These are phyloP conservation scores for Microctenopoma steveboyesi DNA, from an alignment of 2,797 vertebrate genomes.

Conservation along the genomic window DNA sequence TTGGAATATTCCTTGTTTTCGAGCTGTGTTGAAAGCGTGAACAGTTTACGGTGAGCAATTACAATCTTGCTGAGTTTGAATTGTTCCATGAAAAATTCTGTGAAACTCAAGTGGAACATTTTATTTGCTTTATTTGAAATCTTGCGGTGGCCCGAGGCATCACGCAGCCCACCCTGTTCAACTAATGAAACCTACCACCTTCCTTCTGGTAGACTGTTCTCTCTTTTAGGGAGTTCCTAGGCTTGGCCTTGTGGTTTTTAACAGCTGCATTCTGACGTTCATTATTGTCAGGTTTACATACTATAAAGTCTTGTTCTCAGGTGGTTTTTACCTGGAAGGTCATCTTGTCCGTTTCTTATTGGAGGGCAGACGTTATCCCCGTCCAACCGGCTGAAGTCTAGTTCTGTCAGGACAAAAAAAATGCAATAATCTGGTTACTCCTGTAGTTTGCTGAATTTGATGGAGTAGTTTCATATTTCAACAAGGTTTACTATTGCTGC, in stretches of 20 bases:
- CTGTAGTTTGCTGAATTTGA: background rate
- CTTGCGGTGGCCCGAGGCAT: conserved; percentile 47
- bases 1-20: background rate
- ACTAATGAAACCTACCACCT: conserved; percentile 59
- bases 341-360: conserved; percentile 85
- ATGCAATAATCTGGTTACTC: conserved; percentile 7
- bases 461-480: too few relatives aligned
- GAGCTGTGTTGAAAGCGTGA: too few relatives aligned
- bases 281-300: background rate
- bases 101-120: conserved; percentile 70
- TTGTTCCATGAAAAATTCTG: conserved; percentile 54
- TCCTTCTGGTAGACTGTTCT: conserved; percentile 31
- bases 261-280: conserved; percentile 9
- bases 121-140: conserved; percentile 76
- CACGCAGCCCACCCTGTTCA: conserved; percentile 51
- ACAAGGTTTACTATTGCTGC: too few relatives aligned
- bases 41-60: conserved; percentile 58
- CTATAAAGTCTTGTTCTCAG: background rate
- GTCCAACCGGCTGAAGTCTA: conserved; percentile 84
- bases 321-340: conserved; percentile 84
- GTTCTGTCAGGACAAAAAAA: conserved; percentile 71
- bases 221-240: conserved; percentile 15
- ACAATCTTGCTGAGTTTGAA: conserved; percentile 78
- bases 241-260: conserved; percentile 30
- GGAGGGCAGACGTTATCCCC: conserved; percentile 85